Evolutionary conservation across 2,113 vertebrate genomes (phyloP).

Genomic region (Sylvicapra grimmia): DNA sequence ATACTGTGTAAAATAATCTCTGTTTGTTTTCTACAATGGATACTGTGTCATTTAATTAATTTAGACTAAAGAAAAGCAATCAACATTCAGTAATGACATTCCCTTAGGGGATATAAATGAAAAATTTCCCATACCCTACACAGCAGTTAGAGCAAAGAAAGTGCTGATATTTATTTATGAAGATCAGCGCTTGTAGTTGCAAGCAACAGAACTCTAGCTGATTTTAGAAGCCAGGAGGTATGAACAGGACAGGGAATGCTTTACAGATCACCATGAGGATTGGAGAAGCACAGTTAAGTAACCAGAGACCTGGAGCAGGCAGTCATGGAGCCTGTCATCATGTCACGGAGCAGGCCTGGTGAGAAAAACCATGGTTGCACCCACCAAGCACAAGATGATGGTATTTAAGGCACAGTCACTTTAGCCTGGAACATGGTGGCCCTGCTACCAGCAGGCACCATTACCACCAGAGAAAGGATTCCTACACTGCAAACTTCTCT

Average conservation of each 20-base stretch:
- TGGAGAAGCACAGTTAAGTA: neutral
- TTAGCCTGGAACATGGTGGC: neutral
- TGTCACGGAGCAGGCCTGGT: neutral
- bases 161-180: conserved; percentile 66
- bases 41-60: conserved; percentile 76
- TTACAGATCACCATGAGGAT: neutral
- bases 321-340: neutral
- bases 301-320: neutral
- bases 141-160: conserved; percentile 43
- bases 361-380: neutral
- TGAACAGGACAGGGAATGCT: neutral
- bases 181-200: neutral
- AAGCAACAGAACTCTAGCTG: neutral
- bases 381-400: neutral
- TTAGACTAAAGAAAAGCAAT: conserved; percentile 74
- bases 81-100: conserved; percentile 62
- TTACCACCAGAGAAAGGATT: neutral
- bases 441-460: neutral
- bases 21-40: conserved; percentile 70
- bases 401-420: neutral
- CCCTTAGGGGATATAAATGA: conserved; percentile 72
- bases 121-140: conserved; percentile 53
- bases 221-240: neutral
- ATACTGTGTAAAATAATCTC: conserved; percentile 60
- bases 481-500: neutral